phyloP scores from a whole-genome alignment of 2,113 vertebrate genomes.

The Ramphastos sulfuratus region DNA sequence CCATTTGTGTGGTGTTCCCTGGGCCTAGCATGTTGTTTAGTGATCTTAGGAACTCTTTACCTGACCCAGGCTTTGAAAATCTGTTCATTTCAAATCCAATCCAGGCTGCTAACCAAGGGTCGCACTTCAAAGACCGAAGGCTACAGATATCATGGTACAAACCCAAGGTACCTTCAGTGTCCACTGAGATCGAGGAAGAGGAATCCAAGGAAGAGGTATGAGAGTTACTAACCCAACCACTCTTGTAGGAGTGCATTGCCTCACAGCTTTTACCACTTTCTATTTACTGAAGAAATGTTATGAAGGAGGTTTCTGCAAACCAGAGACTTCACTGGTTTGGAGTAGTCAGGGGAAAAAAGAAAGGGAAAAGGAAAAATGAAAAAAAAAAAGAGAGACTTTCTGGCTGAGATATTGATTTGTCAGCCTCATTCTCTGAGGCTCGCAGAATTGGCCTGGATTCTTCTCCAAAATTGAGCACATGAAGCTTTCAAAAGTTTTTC shows the following conservation, averaged over 20 bases:
- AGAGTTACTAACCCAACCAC: neutral
- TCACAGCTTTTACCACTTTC: neutral
- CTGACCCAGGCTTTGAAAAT: neutral
- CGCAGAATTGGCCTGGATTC: rapidly evolving
- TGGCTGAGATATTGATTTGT: neutral
- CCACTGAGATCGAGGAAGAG: constrained; percentile 91
- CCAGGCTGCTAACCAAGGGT: constrained; percentile 95
- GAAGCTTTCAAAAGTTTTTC: neutral
- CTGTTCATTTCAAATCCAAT: neutral
- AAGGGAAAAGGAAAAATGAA: rapidly evolving
- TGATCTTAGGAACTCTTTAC: neutral
- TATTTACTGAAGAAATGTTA: neutral
- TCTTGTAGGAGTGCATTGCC: neutral
- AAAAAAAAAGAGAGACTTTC: neutral
- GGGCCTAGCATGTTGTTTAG: neutral
- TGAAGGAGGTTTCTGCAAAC: neutral
- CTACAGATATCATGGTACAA: constrained; percentile 98
- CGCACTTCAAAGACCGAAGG: constrained; percentile 94
- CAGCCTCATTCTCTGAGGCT: neutral
- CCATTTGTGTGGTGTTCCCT: rapidly evolving
- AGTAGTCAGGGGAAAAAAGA: neutral
- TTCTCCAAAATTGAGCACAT: neutral
- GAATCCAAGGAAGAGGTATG: constrained; percentile 92
- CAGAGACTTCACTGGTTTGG: neutral
- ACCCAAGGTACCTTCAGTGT: constrained; percentile 91